Evolutionary conservation across 1,140 invertebrate genomes (phyloP).

Genomic region (Nasonia giraulti): DNA sequence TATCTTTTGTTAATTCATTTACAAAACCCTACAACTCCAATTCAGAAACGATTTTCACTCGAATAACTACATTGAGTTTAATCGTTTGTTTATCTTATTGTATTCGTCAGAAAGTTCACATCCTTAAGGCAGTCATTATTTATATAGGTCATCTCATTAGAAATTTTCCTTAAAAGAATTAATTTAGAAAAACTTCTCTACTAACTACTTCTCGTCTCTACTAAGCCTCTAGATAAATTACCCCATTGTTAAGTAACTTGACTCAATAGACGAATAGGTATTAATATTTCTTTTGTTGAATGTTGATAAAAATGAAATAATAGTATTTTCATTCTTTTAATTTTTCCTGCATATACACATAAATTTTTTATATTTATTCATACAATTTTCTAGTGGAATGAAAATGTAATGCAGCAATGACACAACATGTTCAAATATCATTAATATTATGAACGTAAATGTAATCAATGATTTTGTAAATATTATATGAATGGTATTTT

Average conservation of each 20-base stretch:
- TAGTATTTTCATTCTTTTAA: background rate
- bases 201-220: too few species aligned
- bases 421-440: background rate
- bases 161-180: background rate
- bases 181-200: background rate
- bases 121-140: constrained; percentile 13
- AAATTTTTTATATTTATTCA: background rate
- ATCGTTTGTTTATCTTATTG: too few species aligned
- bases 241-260: too few species aligned
- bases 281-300: background rate
- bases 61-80: background rate
- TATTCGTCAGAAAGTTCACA: background rate
- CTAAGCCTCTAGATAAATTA: too few species aligned
- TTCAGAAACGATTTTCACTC: background rate
- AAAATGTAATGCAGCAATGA: background rate
- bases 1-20: background rate
- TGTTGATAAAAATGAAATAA: background rate
- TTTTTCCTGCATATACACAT: background rate
- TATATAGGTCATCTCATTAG: background rate
- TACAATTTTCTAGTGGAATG: background rate
- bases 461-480: background rate
- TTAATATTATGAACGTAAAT: background rate
- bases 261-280: background rate
- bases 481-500: background rate
- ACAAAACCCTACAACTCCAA: background rate